Conservation (phyloP, 2,888 invertebrate genomes). For the Sphaerophoria taeniata region DNA sequence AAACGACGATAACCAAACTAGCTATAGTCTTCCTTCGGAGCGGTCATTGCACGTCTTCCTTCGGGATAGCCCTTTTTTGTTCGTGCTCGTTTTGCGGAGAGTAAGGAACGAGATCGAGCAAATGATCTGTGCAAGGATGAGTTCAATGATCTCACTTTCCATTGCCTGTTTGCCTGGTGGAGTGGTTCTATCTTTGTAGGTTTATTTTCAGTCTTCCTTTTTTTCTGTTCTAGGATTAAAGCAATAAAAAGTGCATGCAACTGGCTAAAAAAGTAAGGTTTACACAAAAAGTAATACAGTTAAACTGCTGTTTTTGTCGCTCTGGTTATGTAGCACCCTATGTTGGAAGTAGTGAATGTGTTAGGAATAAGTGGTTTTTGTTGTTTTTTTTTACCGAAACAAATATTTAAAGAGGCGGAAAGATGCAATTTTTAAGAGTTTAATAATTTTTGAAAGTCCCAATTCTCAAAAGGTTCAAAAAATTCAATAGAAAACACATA, state of each 20-base stretch:
- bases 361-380: too few relatives aligned
- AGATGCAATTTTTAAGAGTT: too few relatives aligned
- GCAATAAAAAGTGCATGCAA: constrained; percentile 70
- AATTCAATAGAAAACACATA: background rate
- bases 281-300: background rate
- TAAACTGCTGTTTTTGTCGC: background rate
- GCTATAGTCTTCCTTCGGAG: constrained; percentile 16
- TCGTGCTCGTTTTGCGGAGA: constrained; percentile 27
- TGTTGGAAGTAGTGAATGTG: background rate
- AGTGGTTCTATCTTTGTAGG: constrained; percentile 29
- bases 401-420: too few relatives aligned
- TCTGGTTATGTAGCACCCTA: background rate
- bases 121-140: constrained; percentile 73
- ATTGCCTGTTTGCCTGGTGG: constrained; percentile 55
- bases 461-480: background rate
- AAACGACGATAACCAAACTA: constrained; percentile 1
- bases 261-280: constrained; percentile 43
- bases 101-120: constrained; percentile 50
- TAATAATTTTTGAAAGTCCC: too few relatives aligned
- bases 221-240: constrained; percentile 67
- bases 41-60: constrained; percentile 69
- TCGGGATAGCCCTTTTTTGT: constrained; percentile 55
- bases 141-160: constrained; percentile 74
- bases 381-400: too few relatives aligned
- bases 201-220: constrained; percentile 5